phyloP scores from a whole-genome alignment of 2,888 invertebrate genomes.

The Lasius fuliginosus region DNA sequence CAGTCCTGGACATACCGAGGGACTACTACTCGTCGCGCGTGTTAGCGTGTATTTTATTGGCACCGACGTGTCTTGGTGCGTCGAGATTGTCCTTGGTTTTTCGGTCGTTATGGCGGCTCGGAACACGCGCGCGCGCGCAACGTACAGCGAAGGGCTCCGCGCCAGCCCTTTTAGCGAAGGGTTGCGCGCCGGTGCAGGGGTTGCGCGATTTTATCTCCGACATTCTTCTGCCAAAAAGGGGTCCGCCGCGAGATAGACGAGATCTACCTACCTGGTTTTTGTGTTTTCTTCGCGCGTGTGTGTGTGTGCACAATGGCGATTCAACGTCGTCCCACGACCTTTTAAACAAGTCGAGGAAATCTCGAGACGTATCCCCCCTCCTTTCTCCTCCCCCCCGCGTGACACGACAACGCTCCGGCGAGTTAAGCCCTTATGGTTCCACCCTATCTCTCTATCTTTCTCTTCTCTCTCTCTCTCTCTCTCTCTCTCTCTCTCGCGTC shows the following conservation, averaged over 20 bases:
- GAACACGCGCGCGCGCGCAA: neutral
- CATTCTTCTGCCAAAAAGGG: conserved; percentile 77
- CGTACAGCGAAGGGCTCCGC: conserved; percentile 46
- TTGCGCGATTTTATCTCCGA: conserved; percentile 79
- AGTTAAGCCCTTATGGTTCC: conserved; percentile 70
- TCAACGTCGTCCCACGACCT: conserved; percentile 67
- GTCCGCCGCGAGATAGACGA: conserved; percentile 44
- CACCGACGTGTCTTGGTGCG: conserved; percentile 14
- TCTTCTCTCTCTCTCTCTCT: neutral
- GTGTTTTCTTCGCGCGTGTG: conserved; percentile 38
- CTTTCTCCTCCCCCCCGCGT: neutral
- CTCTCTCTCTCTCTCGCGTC: conserved; percentile 22
- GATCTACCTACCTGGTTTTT: conserved; percentile 55
- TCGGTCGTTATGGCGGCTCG: conserved; percentile 31
- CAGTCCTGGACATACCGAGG: conserved; percentile 43
- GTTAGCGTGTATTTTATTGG: conserved; percentile 37
- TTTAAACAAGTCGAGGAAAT: conserved; percentile 70
- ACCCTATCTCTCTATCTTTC: neutral
- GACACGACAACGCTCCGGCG: conserved; percentile 74
- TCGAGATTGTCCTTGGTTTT: conserved; percentile 15
- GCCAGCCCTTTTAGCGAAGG: conserved; percentile 61
- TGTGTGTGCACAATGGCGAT: conserved; percentile 42
- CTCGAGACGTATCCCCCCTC: conserved; percentile 71
- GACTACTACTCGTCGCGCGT: neutral
- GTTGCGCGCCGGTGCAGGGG: conserved; percentile 67